These are phyloP conservation scores for Polyergus mexicanus DNA, from an alignment of 1,140 invertebrate species.

Conservation along the genomic window DNA sequence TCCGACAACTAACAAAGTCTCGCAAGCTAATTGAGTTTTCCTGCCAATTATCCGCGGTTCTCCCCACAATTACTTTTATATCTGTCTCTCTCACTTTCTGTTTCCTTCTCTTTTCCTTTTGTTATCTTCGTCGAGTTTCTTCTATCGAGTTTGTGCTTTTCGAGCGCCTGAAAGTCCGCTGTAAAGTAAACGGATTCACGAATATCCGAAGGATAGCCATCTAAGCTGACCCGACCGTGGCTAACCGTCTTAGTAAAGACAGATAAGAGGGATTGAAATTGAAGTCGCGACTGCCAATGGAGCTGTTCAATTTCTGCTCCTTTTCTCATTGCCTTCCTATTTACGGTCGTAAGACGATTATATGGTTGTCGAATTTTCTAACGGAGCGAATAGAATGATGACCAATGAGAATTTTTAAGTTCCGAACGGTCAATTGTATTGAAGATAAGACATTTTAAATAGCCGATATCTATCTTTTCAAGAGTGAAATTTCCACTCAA, in stretches of 20 bases:
- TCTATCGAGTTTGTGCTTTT: constrained; percentile 4
- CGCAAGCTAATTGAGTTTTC: constrained; percentile 74
- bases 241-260: constrained; percentile 27
- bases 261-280: constrained; percentile 43
- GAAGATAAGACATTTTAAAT: constrained; percentile 40
- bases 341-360: constrained; percentile 37
- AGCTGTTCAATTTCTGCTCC: constrained; percentile 40
- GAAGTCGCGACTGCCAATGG: constrained; percentile 22
- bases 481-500: too few relatives aligned
- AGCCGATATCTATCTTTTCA: neutral
- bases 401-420: constrained; percentile 19
- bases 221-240: constrained; percentile 26
- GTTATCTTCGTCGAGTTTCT: neutral
- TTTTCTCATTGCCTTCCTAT: constrained; percentile 34
- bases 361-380: constrained; percentile 14
- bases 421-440: constrained; percentile 13
- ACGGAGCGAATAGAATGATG: neutral
- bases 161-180: constrained; percentile 21
- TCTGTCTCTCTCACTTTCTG: neutral
- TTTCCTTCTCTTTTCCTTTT: neutral
- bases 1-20: constrained; percentile 68
- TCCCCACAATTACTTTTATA: constrained; percentile 53
- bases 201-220: constrained; percentile 23
- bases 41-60: constrained; percentile 52
- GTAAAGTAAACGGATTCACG: constrained; percentile 55